Conservation (phyloP, 2,113 vertebrate species). For the Zosterops lateralis region DNA sequence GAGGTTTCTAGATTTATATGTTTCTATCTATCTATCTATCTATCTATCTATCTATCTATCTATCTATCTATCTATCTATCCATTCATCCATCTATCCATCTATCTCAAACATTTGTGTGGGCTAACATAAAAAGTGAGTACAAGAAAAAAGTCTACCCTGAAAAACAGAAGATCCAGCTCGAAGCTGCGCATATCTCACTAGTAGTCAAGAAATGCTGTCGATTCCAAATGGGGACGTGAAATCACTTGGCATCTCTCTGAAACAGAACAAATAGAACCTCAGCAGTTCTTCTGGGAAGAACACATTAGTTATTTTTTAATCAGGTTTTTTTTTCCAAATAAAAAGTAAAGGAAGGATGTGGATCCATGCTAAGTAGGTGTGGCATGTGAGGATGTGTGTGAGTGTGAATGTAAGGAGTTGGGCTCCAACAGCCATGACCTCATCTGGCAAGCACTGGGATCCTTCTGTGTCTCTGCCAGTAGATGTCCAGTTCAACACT, state of each 20-base stretch:
- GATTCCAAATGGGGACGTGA: neutral
- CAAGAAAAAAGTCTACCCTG: neutral
- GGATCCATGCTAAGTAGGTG: neutral
- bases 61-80: neutral
- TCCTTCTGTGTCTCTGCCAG: neutral
- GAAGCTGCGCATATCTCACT: neutral
- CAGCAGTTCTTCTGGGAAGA: neutral
- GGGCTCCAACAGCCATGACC: rapidly evolving
- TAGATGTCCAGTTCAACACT: neutral
- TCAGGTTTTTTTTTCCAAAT: neutral
- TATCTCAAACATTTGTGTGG: neutral
- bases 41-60: neutral
- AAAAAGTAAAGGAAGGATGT: neutral
- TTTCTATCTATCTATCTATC: neutral
- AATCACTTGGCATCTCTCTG: neutral
- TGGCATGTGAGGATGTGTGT: neutral
- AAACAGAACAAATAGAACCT: neutral
- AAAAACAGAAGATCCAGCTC: neutral
- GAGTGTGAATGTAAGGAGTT: neutral
- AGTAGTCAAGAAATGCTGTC: neutral
- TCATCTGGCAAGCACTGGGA: neutral
- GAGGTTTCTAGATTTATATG: neutral
- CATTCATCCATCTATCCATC: neutral
- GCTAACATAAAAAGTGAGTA: neutral
- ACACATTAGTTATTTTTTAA: neutral